phyloP scores from a whole-genome alignment of 2,888 invertebrate species.

The Caprella mutica region DNA sequence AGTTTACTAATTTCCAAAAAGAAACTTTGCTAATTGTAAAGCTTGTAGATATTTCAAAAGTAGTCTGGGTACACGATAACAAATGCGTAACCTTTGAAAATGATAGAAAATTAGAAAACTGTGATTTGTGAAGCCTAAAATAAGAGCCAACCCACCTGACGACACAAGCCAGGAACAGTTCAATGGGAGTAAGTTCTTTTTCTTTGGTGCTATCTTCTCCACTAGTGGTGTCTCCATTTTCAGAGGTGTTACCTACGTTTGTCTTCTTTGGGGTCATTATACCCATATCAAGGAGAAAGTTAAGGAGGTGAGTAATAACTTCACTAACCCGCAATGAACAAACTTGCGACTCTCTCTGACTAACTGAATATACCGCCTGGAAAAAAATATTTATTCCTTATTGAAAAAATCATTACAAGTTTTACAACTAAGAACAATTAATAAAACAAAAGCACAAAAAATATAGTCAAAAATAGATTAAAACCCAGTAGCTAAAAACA shows the following conservation, averaged over 20 bases:
- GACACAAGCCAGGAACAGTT: constrained; percentile 58
- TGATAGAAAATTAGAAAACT: no score
- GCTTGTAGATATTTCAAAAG: no score
- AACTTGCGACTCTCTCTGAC: constrained; percentile 43
- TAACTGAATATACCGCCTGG: constrained; percentile 27
- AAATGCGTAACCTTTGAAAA: no score
- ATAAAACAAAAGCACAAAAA: background rate
- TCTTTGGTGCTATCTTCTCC: constrained; percentile 5
- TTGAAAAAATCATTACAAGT: background rate
- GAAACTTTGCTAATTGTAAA: no score
- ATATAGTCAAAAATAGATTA: background rate
- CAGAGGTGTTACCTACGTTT: constrained; percentile 34
- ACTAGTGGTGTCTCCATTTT: constrained; percentile 40
- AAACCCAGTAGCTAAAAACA: background rate
- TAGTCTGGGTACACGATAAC: no score
- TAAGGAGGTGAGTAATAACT: constrained; percentile 80
- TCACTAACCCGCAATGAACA: constrained; percentile 81
- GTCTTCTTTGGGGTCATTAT: constrained; percentile 43
- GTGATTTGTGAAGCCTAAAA: background rate
- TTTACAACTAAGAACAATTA: background rate
- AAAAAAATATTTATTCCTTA: background rate
- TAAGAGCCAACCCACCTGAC: constrained; percentile 39
- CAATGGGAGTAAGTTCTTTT: constrained; percentile 45
- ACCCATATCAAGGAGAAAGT: constrained; percentile 80
- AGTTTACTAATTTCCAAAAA: no score